Percentiles rank a stretch among this genome's conserved stretches.
These are phyloP conservation scores for Epinotia demarniana DNA, from an alignment of 2,888 invertebrate species.

Conservation along the genomic window DNA sequence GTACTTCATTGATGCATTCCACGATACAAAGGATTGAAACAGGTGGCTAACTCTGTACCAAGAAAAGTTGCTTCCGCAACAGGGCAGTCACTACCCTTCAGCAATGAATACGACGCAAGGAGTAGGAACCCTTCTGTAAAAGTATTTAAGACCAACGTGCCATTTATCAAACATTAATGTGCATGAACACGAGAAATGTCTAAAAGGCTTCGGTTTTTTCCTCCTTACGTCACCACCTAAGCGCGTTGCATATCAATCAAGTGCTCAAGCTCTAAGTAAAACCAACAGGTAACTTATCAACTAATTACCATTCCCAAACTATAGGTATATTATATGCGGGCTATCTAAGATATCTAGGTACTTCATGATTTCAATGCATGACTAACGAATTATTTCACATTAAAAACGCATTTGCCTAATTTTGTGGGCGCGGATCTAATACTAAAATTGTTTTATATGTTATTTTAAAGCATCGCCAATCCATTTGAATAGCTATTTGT, in stretches of 20 bases:
- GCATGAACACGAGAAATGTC: background rate
- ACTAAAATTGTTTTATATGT: background rate
- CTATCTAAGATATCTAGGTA: background rate
- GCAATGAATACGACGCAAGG: too few relatives aligned
- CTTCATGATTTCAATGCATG: slow-evolving; percentile 2
- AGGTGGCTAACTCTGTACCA: too few relatives aligned
- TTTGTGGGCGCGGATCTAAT: background rate
- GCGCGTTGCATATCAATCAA: slow-evolving; percentile 15
- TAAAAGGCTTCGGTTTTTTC: background rate
- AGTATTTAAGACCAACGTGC: background rate
- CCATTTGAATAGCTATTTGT: background rate
- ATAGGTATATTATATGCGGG: background rate
- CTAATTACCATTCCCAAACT: slow-evolving; percentile 4
- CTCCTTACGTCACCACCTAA: background rate
- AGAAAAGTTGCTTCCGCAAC: too few relatives aligned
- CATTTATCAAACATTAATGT: background rate
- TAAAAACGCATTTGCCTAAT: background rate
- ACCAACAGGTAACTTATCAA: slow-evolving; percentile 15
- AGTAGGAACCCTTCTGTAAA: too few relatives aligned
- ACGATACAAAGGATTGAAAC: too few relatives aligned
- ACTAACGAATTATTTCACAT: background rate
- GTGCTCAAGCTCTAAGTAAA: background rate
- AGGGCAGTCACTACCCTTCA: too few relatives aligned
- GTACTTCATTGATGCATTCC: too few relatives aligned
- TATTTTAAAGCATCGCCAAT: slow-evolving; percentile 1